Conservation (phyloP, 2,888 invertebrate genomes). For the Erebia ligea region DNA sequence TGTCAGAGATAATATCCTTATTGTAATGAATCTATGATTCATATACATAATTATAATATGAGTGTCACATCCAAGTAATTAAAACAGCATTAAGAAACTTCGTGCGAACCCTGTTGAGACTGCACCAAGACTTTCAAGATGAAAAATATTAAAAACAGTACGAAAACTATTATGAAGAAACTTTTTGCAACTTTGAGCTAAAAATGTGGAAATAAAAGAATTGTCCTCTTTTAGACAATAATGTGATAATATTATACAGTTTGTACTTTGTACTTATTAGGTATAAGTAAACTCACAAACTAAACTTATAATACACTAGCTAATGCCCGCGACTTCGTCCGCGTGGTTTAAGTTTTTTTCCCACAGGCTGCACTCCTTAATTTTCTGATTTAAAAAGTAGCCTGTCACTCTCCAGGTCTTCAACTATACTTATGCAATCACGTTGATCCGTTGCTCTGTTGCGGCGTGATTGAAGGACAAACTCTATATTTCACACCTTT, state of each 20-base stretch:
- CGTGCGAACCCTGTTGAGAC: neutral
- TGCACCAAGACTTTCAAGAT: constrained; percentile 9
- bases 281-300: neutral
- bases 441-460: too few species aligned
- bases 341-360: too few species aligned
- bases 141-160: constrained; percentile 19
- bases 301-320: neutral
- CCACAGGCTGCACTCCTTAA: too few species aligned
- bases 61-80: neutral
- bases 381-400: too few species aligned
- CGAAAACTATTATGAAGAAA: constrained; percentile 42
- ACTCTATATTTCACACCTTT: too few species aligned
- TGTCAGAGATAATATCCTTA: neutral
- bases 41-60: neutral
- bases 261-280: neutral
- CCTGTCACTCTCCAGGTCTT: too few species aligned
- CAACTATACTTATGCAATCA: too few species aligned
- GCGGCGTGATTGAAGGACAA: too few species aligned
- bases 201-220: constrained; percentile 22
- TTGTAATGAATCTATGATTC: neutral
- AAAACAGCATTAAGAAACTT: constrained; percentile 10
- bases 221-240: constrained; percentile 2
- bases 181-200: constrained; percentile 37
- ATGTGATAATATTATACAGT: neutral
- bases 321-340: too few species aligned